Base-by-base conservation (phyloP, 64 coral and sea anemone genomes). In the Dendronephthya gigantea region DNA sequence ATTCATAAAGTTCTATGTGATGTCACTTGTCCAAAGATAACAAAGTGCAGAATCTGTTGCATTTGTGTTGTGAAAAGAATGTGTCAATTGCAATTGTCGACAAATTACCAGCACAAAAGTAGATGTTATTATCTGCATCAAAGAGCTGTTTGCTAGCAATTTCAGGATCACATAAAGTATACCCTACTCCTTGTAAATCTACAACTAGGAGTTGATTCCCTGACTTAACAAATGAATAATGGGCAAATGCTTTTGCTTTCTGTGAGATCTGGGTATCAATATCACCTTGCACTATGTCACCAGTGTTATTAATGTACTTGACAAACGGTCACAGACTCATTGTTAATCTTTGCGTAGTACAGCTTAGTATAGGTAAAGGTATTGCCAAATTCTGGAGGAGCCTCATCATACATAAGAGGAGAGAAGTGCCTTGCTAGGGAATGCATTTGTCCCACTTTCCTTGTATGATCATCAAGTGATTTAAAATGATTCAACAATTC, bases 271-370 rank as follows among this genome's bases (percentile, higher is more conserved):
- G 50, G 50, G 23, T 22, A 35, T 74, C 68, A 74, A 27, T 74
- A 35, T 27, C n/a, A 30, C 30, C n/a, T 1, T 30, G 68, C 11
- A 28, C 32, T 13, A 35, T 74, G 68, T 52, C 7, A 22, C 68
- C 68, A 30, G 68, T 74, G 68, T 74, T 74, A 35, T 74, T 74
- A 74, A 74, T 74, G 68, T 74, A 74, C 32, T 74, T 74, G 32
- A 74, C 68, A 74, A 74, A 74, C 68, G 22, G 68, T 74, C n/a
- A 74, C 9, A 74, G 32, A 74, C 68, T 74, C 68, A 30, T 74
- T 27, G 12, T 28, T 0, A 19, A 74, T 13, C 30, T 74, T 74
- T 35, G n/a, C 68, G 30, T 74, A 74, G 68, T 30, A 74, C n/a
- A 35, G n/a, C 32, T 25, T 74, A 28, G n/a, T 74, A 35, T 74